Evolutionary conservation across 2,888 invertebrate genomes (phyloP).

Genomic region (Agonum fuliginosum): DNA sequence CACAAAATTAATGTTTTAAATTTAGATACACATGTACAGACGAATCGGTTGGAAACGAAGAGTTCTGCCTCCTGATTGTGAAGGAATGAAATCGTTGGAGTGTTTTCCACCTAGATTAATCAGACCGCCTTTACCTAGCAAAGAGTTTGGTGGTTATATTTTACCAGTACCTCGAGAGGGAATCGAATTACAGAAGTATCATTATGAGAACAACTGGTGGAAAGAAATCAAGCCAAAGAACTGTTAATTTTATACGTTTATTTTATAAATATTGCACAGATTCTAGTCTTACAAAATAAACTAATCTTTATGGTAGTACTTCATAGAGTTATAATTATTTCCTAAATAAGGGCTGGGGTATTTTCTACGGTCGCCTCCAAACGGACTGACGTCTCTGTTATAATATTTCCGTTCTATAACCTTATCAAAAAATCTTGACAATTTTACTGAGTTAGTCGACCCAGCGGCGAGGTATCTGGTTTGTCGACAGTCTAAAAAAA

Average conservation of each 20-base stretch:
- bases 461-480: conserved; percentile 92
- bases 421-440: conserved; percentile 96
- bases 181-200: conserved; percentile 77
- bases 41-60: conserved; percentile 75
- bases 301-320: conserved; percentile 68
- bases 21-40: conserved; percentile 72
- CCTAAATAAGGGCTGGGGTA: conserved; percentile 65
- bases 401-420: conserved; percentile 74
- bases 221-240: conserved; percentile 72
- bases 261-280: conserved; percentile 25
- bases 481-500: conserved; percentile 86
- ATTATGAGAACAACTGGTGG: conserved; percentile 78
- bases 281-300: conserved; percentile 21
- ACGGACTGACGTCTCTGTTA: conserved; percentile 67
- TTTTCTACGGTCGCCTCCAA: conserved; percentile 68
- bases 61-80: conserved; percentile 75
- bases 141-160: conserved; percentile 72
- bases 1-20: conserved; percentile 22
- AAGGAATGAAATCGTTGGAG: conserved; percentile 72
- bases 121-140: conserved; percentile 72
- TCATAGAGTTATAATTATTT: conserved; percentile 66
- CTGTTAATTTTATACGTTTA: conserved; percentile 67
- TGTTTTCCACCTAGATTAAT: conserved; percentile 75
- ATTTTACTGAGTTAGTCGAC: conserved; percentile 93
- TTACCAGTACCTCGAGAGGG: conserved; percentile 76